Percentiles rank a stretch among this genome's conserved stretches.
phyloP scores from a whole-genome alignment of 2,888 invertebrate species.

The Ypsolopha sequella region DNA sequence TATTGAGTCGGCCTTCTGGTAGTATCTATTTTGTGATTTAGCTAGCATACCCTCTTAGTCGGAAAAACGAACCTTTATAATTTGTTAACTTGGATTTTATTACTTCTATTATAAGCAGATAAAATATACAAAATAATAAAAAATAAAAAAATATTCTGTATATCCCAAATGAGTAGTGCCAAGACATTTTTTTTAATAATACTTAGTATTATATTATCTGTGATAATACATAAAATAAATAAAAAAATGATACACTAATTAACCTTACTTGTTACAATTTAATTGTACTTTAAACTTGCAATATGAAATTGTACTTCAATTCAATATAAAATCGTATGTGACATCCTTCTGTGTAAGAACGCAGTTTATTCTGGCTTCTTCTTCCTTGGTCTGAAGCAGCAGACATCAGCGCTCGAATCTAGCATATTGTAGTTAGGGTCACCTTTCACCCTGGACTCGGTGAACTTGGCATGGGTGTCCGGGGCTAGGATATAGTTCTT shows the following conservation, averaged over 20 bases:
- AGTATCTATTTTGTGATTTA: too few species aligned
- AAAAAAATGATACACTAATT: slow-evolving; percentile 2
- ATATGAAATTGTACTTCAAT: neutral
- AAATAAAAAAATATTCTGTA: too few species aligned
- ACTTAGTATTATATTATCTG: too few species aligned
- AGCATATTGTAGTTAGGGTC: slow-evolving; percentile 78
- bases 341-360: neutral
- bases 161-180: too few species aligned
- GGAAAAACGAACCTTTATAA: too few species aligned
- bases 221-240: too few species aligned
- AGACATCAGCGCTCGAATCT: slow-evolving; percentile 48
- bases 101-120: too few species aligned
- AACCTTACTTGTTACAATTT: neutral
- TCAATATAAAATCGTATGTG: neutral
- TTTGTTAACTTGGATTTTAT: too few species aligned
- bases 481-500: slow-evolving; percentile 74
- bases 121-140: too few species aligned
- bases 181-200: too few species aligned
- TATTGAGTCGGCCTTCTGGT: too few species aligned
- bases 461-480: slow-evolving; percentile 80
- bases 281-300: slow-evolving; percentile 8
- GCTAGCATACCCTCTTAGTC: too few species aligned
- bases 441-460: slow-evolving; percentile 74
- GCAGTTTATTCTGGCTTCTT: slow-evolving; percentile 36
- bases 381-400: slow-evolving; percentile 65